These are phyloP conservation scores for Picus viridis DNA, from an alignment of 2,797 vertebrate species.

Conservation along the genomic window DNA sequence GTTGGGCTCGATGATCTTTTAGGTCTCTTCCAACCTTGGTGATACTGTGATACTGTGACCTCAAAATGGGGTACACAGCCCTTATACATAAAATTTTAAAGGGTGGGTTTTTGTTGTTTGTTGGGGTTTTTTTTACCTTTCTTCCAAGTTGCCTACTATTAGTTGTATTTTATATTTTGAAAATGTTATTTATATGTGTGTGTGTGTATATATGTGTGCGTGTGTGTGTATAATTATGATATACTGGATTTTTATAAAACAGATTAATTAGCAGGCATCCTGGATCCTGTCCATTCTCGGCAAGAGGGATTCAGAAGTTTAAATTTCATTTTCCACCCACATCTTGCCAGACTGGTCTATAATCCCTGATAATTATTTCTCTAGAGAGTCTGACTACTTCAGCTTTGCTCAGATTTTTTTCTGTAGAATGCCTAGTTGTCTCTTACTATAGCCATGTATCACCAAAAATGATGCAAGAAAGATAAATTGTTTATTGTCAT, in stretches of 20 bases:
- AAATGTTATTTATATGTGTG: too few relatives aligned
- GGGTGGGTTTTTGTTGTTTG: too few relatives aligned
- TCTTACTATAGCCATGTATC: not conserved
- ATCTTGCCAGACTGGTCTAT: not conserved
- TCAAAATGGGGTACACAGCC: not conserved
- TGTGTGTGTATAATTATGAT: not conserved
- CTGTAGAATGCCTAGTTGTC: not conserved
- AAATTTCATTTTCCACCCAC: slow-evolving; percentile 3
- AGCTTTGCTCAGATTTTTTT: slow-evolving; percentile 18
- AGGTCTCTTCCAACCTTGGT: too few relatives aligned
- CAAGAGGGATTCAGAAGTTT: not conserved
- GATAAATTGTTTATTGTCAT: not conserved
- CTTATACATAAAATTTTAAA: not conserved
- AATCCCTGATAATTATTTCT: slow-evolving; percentile 47
- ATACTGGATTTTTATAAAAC: not conserved
- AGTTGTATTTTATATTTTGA: not conserved
- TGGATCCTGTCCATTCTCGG: not conserved
- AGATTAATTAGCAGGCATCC: not conserved
- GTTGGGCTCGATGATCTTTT: too few relatives aligned
- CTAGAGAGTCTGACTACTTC: not conserved
- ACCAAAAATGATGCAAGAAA: not conserved
- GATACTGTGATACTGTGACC: too few relatives aligned
- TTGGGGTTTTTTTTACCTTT: not conserved
- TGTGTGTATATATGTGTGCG: too few relatives aligned
- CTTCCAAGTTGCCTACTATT: not conserved